A percentile compares a stretch with the other conserved stretches of the same genome.
Conservation (phyloP, 2,888 invertebrate species). For the Ectemnius cavifrons region DNA sequence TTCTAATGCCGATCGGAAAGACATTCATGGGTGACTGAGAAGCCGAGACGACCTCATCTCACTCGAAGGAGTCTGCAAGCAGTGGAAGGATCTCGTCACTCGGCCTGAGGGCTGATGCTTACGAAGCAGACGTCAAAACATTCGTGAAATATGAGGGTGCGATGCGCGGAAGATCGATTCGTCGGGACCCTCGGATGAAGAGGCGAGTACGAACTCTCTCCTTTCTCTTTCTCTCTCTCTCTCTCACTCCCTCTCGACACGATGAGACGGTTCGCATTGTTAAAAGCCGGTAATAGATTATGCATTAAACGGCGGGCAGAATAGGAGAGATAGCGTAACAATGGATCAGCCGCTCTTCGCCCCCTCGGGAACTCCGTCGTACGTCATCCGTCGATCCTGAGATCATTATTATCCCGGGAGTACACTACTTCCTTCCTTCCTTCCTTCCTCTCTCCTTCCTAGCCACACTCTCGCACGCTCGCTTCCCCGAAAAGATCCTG, state of each 20-base stretch:
- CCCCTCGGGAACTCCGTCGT: constrained; percentile 68
- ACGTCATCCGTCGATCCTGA: constrained; percentile 67
- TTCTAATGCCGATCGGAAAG: too few species aligned
- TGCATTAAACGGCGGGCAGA: constrained; percentile 73
- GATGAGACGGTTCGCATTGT: constrained; percentile 70
- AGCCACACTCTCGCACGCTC: constrained; percentile 35
- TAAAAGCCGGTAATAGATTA: constrained; percentile 77
- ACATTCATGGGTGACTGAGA: too few species aligned
- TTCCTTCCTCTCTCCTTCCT: constrained; percentile 34
- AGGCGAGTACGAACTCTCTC: constrained; percentile 40
- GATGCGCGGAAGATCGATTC: constrained; percentile 72
- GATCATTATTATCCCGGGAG: constrained; percentile 61
- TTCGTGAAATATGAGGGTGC: constrained; percentile 74
- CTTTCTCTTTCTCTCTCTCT: too few species aligned
- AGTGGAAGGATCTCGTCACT: constrained; percentile 17
- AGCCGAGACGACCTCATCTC: too few species aligned
- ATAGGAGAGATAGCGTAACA: constrained; percentile 73
- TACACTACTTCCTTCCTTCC: constrained; percentile 46
- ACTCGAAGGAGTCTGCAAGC: too few species aligned
- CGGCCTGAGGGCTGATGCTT: constrained; percentile 65
- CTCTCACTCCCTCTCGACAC: constrained; percentile 26
- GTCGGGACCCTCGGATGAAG: constrained; percentile 57
- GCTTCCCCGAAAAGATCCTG: constrained; percentile 47
- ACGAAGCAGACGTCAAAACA: constrained; percentile 74
- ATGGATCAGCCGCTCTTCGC: constrained; percentile 69